These are phyloP conservation scores for Indicator maculatus DNA, from an alignment of 2,113 vertebrate species.

Conservation along the genomic window DNA sequence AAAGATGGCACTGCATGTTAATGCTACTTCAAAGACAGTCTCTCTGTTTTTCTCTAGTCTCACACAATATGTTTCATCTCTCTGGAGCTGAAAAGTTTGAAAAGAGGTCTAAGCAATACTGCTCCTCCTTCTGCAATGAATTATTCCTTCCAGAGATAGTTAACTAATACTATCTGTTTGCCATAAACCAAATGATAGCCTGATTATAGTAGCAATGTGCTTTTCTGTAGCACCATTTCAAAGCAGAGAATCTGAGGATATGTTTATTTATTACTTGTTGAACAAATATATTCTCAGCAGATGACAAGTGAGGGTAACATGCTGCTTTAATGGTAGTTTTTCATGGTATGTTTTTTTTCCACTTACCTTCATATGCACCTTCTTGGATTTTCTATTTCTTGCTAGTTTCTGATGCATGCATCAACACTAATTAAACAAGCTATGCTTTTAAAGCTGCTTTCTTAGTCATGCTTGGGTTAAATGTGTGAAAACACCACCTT, in stretches of 20 bases:
- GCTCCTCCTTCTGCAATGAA: not conserved
- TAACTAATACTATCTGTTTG: conserved; percentile 35
- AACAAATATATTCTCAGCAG: conserved; percentile 59
- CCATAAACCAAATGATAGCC: conserved; percentile 10
- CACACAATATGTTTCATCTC: not conserved
- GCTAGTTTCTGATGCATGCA: conserved; percentile 8
- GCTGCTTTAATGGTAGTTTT: conserved; percentile 29
- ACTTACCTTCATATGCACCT: conserved; percentile 20
- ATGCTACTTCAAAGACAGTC: conserved; percentile 39
- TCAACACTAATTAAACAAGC: conserved; percentile 34
- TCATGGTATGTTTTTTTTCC: conserved; percentile 31
- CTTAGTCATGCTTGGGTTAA: not conserved
- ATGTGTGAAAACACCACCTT: not conserved
- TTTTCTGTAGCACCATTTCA: conserved; percentile 18
- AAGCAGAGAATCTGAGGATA: conserved; percentile 11
- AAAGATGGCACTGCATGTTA: conserved; percentile 32
- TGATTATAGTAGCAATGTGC: not conserved
- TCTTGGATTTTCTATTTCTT: conserved; percentile 29
- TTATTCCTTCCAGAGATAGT: conserved; percentile 4
- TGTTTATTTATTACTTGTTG: conserved; percentile 57
- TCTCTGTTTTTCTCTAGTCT: conserved; percentile 14
- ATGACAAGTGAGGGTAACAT: conserved; percentile 42
- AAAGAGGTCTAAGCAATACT: not conserved
- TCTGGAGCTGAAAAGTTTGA: not conserved
- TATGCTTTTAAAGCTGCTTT: not conserved